Evolutionary conservation across 2,797 vertebrate genomes (phyloP), one percentile per base, ranked within the genome.

Genomic region (Tadarida brasiliensis): DNA sequence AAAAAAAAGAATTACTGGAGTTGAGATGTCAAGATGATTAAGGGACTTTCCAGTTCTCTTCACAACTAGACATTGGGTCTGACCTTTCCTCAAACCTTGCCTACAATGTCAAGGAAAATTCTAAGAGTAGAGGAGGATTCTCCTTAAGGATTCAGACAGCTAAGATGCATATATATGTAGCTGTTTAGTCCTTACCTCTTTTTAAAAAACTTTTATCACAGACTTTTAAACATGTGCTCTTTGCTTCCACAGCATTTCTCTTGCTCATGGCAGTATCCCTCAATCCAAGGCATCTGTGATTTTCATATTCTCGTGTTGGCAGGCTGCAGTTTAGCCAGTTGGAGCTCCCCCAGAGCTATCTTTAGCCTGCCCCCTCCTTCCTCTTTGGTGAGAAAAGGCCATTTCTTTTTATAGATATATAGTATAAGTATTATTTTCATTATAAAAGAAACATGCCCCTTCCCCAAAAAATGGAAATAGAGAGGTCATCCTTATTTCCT

Each of bases 351-450:
- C 33, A 86, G 54, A 76, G 68, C 82, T 93, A 57, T 95, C 87
- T 96, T 96, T 90, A 90, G 78, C 44, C 63, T 7, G 30, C 2
- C 39, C 56, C 44, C 47, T 44, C 35, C 51, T 89, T 76, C 76
- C 35, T 22, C 35, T 88, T 95, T 94, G 88, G 80, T 92, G 44
- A 70, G 86, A 84, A 86, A 74, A 94, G 30, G 33, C 61, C 56
- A 82, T 96, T 97, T 95, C 85, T 90, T 95, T 96, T 89, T 95
- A 86, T 96, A 94, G 90, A 59, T 93, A 68, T 47, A 39, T 71
- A 90, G 20, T 44, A 10, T 94, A 90, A 94, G 76, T 96, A 93
- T 81, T 68, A 80, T 94, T 91, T 94, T 91, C 35, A 81, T 94
- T 93, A 68, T 82, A 85, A 88, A 94, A 83, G 47, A 90, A 93